Base-by-base conservation (phyloP, 1,140 invertebrate genomes). In the Hirudo medicinalis region DNA sequence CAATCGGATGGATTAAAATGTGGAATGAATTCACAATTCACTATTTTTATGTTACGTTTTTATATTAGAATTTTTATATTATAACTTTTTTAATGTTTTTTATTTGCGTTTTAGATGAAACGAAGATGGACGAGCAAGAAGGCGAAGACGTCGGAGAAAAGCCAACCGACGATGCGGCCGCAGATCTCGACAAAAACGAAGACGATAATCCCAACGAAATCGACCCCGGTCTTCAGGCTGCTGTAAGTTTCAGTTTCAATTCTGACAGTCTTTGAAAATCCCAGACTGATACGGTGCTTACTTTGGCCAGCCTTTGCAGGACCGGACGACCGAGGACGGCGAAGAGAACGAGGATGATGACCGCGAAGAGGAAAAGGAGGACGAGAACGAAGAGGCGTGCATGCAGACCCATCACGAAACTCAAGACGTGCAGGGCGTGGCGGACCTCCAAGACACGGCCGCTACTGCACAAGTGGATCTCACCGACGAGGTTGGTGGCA, bases 91-190 rank as follows among this genome's bases (percentile, higher is more conserved):
- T 40, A 40, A 40, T 40, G 40, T 11, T 40, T 40, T 40, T 6
- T 40, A 36, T 36, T 36, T 36, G 6, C 32, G 6, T 17, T 40
- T 49, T 75, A 29, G 68, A 67, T 20, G 27, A 53, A n/a, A 13
- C 40, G 6, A 54, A 75, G 68, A 71, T 54, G 22, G 67, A 81
- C 76, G 67, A 78, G 77, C 73, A 83, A 82, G 76, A 77, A 75
- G 32, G 75, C 54, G 74, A 73, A 6, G 67, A 71, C 54, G 68
- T 73, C 36, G 73, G 72, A 29, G 72, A 70, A 6, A 68, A 66
- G 25, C 60, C 54, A 25, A 71, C 72, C 15, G 72, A 69, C 20
- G 74, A 78, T n/a, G n/a, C 36, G n/a, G 40, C 76, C 9, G 57
- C 69, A 63, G 60, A 53, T 60, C 22, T n/a, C 15, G 40, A 76